phyloP scores from a whole-genome alignment of 2,113 vertebrate species.

The Urocynchramus pylzowi region DNA sequence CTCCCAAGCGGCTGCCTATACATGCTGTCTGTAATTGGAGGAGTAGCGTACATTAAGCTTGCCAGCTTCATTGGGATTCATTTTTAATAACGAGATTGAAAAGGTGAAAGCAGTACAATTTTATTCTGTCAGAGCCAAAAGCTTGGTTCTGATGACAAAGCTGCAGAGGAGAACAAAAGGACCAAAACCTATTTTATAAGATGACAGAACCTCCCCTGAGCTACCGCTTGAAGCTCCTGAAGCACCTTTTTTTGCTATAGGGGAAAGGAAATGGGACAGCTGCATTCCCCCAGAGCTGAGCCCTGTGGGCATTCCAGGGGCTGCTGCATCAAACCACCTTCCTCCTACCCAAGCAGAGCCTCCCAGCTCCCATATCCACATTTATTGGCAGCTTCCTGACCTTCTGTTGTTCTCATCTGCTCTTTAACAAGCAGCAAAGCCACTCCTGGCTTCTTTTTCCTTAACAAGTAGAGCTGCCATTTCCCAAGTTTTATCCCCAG shows the following conservation, averaged over 20 bases:
- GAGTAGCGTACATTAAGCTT: neutral
- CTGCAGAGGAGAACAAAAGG: neutral
- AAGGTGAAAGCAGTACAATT: conserved; percentile 12
- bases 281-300: neutral
- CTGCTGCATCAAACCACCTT: neutral
- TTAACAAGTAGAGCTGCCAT: neutral
- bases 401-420: neutral
- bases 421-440: neutral
- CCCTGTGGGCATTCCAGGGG: fast-evolving
- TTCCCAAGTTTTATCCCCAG: neutral
- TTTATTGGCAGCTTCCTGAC: neutral
- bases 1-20: neutral
- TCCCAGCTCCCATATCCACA: neutral
- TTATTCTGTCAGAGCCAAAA: neutral
- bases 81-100: conserved; percentile 2
- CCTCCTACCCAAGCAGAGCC: neutral
- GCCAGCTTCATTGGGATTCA: conserved; percentile 6
- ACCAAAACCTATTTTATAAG: neutral
- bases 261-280: no score
- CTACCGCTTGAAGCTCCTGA: neutral
- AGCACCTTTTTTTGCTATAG: neutral
- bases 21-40: neutral
- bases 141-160: neutral
- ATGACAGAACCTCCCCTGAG: neutral
- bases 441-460: neutral